Evolutionary conservation across 2,113 vertebrate species (phyloP).

Genomic region (Noctilio leporinus): DNA sequence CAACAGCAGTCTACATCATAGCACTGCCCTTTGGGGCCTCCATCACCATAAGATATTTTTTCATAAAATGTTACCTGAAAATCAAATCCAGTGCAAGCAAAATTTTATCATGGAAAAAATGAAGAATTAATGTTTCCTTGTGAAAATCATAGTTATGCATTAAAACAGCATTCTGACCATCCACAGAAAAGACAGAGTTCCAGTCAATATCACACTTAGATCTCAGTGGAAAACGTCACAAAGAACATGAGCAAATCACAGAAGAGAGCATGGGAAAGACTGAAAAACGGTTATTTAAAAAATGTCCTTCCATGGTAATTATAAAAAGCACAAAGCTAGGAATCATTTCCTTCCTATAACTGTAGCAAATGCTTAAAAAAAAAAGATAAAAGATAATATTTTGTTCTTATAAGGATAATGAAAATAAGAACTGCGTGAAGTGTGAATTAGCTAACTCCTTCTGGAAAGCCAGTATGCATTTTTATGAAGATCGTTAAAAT

Average conservation of each 20-base stretch:
- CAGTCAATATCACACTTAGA: not conserved
- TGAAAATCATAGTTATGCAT: not conserved
- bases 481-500: slow-evolving; percentile 1
- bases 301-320: not conserved
- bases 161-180: not conserved
- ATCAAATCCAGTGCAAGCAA: not conserved
- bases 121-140: not conserved
- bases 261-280: not conserved
- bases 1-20: not conserved
- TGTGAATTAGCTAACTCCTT: not conserved
- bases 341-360: not conserved
- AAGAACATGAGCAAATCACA: not conserved
- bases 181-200: not conserved
- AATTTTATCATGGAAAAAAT: not conserved
- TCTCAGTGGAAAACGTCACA: not conserved
- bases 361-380: not conserved
- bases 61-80: not conserved
- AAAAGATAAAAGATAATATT: not conserved
- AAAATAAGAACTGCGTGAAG: not conserved
- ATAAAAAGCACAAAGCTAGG: not conserved
- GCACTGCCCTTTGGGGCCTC: not conserved
- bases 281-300: not conserved
- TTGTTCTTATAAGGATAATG: not conserved
- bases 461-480: not conserved
- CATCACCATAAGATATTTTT: not conserved